Evolutionary conservation across 2,888 invertebrate genomes (phyloP).

Genomic region (Chorisops tibialis): DNA sequence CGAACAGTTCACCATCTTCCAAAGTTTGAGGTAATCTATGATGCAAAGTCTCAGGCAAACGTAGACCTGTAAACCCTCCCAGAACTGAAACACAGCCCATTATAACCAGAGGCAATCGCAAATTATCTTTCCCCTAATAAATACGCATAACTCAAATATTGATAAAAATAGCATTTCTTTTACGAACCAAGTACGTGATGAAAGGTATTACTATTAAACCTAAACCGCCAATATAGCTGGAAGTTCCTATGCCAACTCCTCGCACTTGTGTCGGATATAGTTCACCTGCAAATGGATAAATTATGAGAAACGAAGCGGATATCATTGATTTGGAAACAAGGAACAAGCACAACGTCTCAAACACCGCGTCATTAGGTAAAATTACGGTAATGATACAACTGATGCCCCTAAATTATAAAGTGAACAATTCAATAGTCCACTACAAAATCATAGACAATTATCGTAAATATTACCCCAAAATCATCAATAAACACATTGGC

Average conservation of each 20-base stretch:
- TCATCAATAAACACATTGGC: conserved; percentile 84
- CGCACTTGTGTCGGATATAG: conserved; percentile 86
- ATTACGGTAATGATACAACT: conserved; percentile 82
- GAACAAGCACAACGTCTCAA: conserved; percentile 70
- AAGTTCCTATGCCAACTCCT: conserved; percentile 86
- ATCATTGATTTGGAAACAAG: conserved; percentile 83
- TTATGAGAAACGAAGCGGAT: conserved; percentile 85
- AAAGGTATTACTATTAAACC: conserved; percentile 88
- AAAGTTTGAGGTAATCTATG: conserved; percentile 79
- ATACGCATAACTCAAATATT: conserved; percentile 22
- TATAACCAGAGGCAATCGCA: conserved; percentile 77
- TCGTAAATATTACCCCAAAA: conserved; percentile 75
- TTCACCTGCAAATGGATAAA: conserved; percentile 91
- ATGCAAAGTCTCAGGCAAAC: conserved; percentile 82
- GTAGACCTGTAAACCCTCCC: conserved; percentile 74
- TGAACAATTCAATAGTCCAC: neutral
- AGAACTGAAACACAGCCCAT: conserved; percentile 79
- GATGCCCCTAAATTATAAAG: conserved; percentile 68
- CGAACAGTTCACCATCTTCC: conserved; percentile 84
- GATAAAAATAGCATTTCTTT: neutral
- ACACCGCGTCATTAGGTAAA: conserved; percentile 73
- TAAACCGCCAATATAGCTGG: conserved; percentile 85
- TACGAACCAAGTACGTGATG: conserved; percentile 76
- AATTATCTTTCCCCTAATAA: conserved; percentile 74
- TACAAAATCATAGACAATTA: conserved; percentile 58